These are phyloP conservation scores for Candidula unifasciata DNA, from an alignment of 2,888 invertebrate genomes.

Conservation along the genomic window DNA sequence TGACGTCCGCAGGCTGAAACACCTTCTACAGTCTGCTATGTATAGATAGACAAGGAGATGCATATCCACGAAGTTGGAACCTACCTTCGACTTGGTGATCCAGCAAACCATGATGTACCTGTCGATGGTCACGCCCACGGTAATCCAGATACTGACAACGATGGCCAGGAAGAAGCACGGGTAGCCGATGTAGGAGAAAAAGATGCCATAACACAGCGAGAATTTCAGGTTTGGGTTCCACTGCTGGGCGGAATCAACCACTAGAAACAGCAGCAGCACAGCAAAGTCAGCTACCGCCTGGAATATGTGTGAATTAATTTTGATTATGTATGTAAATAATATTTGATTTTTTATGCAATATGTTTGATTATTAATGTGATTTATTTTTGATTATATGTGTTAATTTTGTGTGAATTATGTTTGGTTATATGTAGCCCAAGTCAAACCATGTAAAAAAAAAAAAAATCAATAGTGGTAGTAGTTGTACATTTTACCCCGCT, in stretches of 20 bases:
- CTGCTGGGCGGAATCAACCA: constrained; percentile 58
- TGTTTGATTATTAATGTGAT: too few species aligned
- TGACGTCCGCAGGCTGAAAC: too few species aligned
- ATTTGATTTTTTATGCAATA: too few species aligned
- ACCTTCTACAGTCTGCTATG: background rate
- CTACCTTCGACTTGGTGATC: constrained; percentile 65
- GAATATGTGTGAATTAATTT: background rate
- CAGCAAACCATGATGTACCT: constrained; percentile 71
- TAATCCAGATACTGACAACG: constrained; percentile 69
- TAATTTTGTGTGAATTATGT: too few species aligned
- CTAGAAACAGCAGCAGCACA: constrained; percentile 62
- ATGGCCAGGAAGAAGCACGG: constrained; percentile 67
- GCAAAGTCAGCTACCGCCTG: constrained; percentile 63
- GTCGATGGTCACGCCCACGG: constrained; percentile 70
- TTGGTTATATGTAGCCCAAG: background rate
- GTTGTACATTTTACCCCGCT: too few species aligned
- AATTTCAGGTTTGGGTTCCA: constrained; percentile 57
- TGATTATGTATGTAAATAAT: too few species aligned
- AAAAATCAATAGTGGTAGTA: too few species aligned
- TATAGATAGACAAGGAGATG: background rate
- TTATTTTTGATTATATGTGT: too few species aligned
- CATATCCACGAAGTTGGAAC: background rate
- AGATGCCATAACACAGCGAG: constrained; percentile 58
- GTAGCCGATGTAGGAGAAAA: constrained; percentile 65
- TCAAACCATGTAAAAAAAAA: too few species aligned